Percentiles rank a stretch among this genome's conserved stretches.
phyloP scores from a whole-genome alignment of 2,113 vertebrate species.

The Phylloscopus trochilus region DNA sequence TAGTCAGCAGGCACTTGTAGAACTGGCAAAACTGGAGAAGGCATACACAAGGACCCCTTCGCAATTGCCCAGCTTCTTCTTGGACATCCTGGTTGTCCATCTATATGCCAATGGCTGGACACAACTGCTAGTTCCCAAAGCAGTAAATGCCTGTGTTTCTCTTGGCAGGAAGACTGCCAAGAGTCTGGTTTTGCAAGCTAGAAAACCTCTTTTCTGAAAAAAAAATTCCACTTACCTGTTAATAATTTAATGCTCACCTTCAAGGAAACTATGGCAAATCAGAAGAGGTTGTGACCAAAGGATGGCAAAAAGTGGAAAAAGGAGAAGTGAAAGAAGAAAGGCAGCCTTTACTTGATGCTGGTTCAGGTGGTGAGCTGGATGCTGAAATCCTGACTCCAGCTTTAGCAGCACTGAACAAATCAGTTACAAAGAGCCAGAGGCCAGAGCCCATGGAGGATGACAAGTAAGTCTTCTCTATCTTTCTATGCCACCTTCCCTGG shows the following conservation, averaged over 20 bases:
- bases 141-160: neutral
- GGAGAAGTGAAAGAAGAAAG: slow-evolving; percentile 45
- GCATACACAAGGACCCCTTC: neutral
- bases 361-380: slow-evolving; percentile 69
- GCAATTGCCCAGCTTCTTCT: neutral
- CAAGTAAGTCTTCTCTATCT: slow-evolving; percentile 61
- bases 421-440: slow-evolving; percentile 72
- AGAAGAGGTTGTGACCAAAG: slow-evolving; percentile 63
- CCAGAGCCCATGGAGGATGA: slow-evolving; percentile 83
- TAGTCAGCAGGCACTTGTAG: neutral
- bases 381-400: slow-evolving; percentile 13
- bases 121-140: neutral
- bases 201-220: neutral
- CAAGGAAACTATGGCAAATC: slow-evolving; percentile 87
- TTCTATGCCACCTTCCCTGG: neutral
- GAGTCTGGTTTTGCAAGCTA: neutral
- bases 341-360: slow-evolving; percentile 69
- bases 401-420: slow-evolving; percentile 67
- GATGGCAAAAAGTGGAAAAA: slow-evolving; percentile 63
- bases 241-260: neutral
- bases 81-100: neutral
- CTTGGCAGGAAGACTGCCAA: neutral
- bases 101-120: neutral
- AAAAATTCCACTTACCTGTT: neutral
- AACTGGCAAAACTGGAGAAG: neutral